Base-by-base conservation (phyloP, 2,797 vertebrate genomes). In the Enteromius unitaeniatus region DNA sequence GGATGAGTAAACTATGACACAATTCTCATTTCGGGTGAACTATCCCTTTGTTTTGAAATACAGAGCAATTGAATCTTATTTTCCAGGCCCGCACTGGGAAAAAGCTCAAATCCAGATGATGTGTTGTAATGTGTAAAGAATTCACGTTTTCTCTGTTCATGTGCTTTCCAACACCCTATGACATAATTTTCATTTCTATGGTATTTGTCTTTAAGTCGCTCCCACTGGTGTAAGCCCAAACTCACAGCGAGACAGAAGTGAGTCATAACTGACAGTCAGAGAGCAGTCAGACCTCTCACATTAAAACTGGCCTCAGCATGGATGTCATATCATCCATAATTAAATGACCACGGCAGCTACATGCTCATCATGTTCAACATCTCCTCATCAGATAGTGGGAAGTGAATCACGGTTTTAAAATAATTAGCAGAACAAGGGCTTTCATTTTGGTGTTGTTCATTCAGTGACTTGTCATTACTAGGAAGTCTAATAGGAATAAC, bases 111-210 rank as follows among this genome's bases (percentile, higher is more conserved):
- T 70, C n/a, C 13, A 55, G 19, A 72, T 60, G 69, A 26, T 14
- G 0, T 49, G 49, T 45, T 26, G 73, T 83, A 70, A 83, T 70
- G 37, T 15, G 34, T 31, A 47, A 78, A 70, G 74, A 55, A 84
- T 84, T 34, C 15, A 37, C 9, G 37, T 82, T 82, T 31, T 62
- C 13, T 37, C 28, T 19, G 40, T 23, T 49, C 53, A 49, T 70
- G 75, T 77, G 19, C 65, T 21, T 65, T 78, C 19, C 75, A 78
- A 62, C 82, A 84, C 65, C 75, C 40, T 26, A 84, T 84, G 82
- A 72, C 65, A 70, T 83, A 37, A 62, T 84, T 60, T 51, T 11
- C 1, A 40, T 23, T 77, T 70, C 13, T 34, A 69, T 60, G 49
- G 64, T n/a, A 77, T 77, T 68, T 37, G 26, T 70, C 14, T 60